These are phyloP conservation scores for Calcarius lapponicus DNA, from an alignment of 2,797 vertebrate genomes.

Conservation along the genomic window DNA sequence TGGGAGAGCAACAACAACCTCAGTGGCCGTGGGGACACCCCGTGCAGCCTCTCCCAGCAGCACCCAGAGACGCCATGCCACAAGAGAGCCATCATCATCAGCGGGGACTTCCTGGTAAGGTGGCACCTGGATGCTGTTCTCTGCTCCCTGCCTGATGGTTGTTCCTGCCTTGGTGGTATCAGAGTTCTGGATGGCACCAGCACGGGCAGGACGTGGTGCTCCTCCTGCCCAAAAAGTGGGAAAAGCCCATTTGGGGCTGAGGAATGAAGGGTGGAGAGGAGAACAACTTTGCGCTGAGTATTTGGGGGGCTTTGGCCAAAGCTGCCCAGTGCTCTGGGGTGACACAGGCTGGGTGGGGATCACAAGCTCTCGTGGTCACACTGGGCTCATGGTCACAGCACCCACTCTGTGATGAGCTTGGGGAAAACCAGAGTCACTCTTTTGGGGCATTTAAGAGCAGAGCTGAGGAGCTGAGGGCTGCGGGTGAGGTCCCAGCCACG, in stretches of 20 bases:
- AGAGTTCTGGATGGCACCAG: background rate
- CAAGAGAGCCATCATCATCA: constrained; percentile 72
- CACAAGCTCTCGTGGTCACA: background rate
- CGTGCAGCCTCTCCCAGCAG: background rate
- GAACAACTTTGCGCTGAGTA: background rate
- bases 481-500: fast-evolving
- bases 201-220: fast-evolving
- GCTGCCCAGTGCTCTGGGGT: background rate
- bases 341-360: background rate
- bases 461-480: background rate
- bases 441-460: background rate
- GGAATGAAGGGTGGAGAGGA: background rate
- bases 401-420: fast-evolving
- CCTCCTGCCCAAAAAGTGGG: background rate
- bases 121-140: background rate
- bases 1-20: constrained; percentile 43
- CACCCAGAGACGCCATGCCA: background rate
- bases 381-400: background rate
- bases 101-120: constrained; percentile 75
- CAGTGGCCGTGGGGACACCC: background rate
- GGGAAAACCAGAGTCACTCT: background rate
- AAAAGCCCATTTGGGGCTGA: background rate
- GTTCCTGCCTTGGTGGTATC: background rate
- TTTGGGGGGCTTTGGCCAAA: background rate
- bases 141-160: background rate